phyloP scores from a whole-genome alignment of 2,888 invertebrate species.

The Synergus laeviventris region DNA sequence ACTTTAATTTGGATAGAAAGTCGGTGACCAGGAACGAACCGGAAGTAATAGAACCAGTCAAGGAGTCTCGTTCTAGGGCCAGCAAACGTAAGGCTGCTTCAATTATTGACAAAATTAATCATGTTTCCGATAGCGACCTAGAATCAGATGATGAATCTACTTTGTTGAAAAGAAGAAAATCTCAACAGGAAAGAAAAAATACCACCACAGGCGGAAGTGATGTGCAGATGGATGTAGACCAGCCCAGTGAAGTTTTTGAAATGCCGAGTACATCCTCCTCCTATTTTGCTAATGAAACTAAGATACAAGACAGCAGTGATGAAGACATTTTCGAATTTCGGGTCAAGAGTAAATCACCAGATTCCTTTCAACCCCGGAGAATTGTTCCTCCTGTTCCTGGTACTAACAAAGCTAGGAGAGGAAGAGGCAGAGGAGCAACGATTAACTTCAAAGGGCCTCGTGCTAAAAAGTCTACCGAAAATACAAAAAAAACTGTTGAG shows the following conservation, averaged over 20 bases:
- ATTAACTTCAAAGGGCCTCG: slow-evolving; percentile 44
- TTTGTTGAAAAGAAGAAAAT: slow-evolving; percentile 53
- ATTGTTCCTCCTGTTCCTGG: slow-evolving; percentile 56
- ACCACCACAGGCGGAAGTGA: slow-evolving; percentile 28
- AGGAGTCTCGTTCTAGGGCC: slow-evolving; percentile 49
- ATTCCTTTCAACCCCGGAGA: slow-evolving; percentile 54
- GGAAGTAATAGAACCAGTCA: slow-evolving; percentile 48
- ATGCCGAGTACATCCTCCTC: slow-evolving; percentile 31
- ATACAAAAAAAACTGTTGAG: slow-evolving; percentile 45
- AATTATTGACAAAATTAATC: slow-evolving; percentile 41
- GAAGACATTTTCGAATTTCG: slow-evolving; percentile 14
- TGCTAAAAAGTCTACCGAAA: slow-evolving; percentile 44
- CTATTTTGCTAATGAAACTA: background rate
- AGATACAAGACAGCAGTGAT: background rate
- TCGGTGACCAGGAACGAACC: slow-evolving; percentile 45
- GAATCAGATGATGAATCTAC: slow-evolving; percentile 50
- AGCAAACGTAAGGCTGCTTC: slow-evolving; percentile 58
- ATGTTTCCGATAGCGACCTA: slow-evolving; percentile 52
- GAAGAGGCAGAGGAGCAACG: slow-evolving; percentile 12
- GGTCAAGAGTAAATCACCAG: background rate
- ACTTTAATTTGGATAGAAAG: slow-evolving; percentile 60
- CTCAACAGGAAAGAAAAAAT: slow-evolving; percentile 39
- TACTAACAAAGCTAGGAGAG: slow-evolving; percentile 3
- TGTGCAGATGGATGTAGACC: slow-evolving; percentile 44
- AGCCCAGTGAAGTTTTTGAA: slow-evolving; percentile 9